Evolutionary conservation across 2,797 vertebrate species (phyloP).

Genomic region (Mastacembelus armatus): DNA sequence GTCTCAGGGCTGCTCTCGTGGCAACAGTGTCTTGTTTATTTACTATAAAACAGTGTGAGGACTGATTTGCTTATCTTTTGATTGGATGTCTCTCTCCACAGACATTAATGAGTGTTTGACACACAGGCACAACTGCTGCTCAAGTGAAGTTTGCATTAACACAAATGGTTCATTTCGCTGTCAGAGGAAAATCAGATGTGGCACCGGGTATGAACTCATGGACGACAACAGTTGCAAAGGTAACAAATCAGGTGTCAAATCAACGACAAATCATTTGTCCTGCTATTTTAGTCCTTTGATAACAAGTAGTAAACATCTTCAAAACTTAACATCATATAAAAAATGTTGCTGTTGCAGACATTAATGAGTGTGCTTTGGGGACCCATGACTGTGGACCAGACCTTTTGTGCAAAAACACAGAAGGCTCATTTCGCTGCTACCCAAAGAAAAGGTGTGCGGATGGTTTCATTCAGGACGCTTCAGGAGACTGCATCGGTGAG

Average conservation of each 20-base stretch:
- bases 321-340: too few species aligned
- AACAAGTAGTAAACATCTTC: too few species aligned
- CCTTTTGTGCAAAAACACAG: slow-evolving; percentile 91
- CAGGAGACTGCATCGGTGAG: slow-evolving; percentile 92
- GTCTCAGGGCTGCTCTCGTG: too few species aligned
- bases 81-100: slow-evolving; percentile 56
- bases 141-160: slow-evolving; percentile 89
- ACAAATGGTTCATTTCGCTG: slow-evolving; percentile 90
- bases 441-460: slow-evolving; percentile 84
- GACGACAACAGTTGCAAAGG: slow-evolving; percentile 90
- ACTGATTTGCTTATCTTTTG: background rate
- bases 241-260: slow-evolving; percentile 52
- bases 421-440: slow-evolving; percentile 91
- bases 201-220: slow-evolving; percentile 90
- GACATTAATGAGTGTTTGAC: slow-evolving; percentile 92
- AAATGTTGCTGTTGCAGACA: slow-evolving; percentile 88
- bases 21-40: background rate
- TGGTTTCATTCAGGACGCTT: slow-evolving; percentile 90
- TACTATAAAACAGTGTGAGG: too few species aligned
- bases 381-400: slow-evolving; percentile 90
- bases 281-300: too few species aligned
- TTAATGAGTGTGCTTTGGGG: slow-evolving; percentile 90
- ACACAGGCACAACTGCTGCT: slow-evolving; percentile 82
- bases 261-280: too few species aligned
- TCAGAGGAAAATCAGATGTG: slow-evolving; percentile 88